A percentile compares a stretch with the other conserved stretches of the same genome.
These are phyloP conservation scores for Thera britannica DNA, from an alignment of 2,888 invertebrate genomes.

Conservation along the genomic window DNA sequence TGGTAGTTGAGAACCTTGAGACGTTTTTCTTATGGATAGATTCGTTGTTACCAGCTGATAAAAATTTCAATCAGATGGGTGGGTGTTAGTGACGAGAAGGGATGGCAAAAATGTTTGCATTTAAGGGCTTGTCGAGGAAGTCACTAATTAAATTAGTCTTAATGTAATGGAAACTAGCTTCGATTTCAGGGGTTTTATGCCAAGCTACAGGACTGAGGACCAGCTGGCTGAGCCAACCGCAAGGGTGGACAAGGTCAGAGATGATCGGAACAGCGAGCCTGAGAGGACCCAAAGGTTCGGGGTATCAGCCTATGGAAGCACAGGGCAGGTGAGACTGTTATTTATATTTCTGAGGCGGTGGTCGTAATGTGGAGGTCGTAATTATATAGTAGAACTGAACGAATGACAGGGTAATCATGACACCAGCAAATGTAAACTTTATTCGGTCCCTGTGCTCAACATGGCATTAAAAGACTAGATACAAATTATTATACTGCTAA, in stretches of 20 bases:
- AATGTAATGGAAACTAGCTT: conserved; percentile 48
- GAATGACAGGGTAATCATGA: too few species aligned
- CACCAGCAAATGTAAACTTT: too few species aligned
- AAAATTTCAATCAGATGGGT: too few species aligned
- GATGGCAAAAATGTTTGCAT: background rate
- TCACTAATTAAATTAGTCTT: background rate
- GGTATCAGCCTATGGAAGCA: conserved; percentile 79
- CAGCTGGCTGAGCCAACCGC: conserved; percentile 79
- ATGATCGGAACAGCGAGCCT: conserved; percentile 63
- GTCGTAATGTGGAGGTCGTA: too few species aligned
- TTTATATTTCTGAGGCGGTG: background rate
- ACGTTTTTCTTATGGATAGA: too few species aligned
- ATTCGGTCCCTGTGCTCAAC: too few species aligned
- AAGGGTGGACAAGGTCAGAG: conserved; percentile 66
- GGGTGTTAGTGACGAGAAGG: too few species aligned
- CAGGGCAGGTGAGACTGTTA: conserved; percentile 59
- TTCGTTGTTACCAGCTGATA: too few species aligned
- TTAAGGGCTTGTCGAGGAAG: background rate
- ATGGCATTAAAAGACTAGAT: too few species aligned
- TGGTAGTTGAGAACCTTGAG: too few species aligned
- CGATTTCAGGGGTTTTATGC: conserved; percentile 75
- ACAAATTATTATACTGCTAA: background rate
- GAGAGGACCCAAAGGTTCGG: conserved; percentile 84
- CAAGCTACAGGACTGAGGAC: conserved; percentile 77
- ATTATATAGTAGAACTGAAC: too few species aligned